Percentiles rank a stretch among this genome's conserved stretches.
These are phyloP conservation scores for Circaetus cinerascens DNA, from an alignment of 2,113 vertebrate genomes.

Conservation along the genomic window DNA sequence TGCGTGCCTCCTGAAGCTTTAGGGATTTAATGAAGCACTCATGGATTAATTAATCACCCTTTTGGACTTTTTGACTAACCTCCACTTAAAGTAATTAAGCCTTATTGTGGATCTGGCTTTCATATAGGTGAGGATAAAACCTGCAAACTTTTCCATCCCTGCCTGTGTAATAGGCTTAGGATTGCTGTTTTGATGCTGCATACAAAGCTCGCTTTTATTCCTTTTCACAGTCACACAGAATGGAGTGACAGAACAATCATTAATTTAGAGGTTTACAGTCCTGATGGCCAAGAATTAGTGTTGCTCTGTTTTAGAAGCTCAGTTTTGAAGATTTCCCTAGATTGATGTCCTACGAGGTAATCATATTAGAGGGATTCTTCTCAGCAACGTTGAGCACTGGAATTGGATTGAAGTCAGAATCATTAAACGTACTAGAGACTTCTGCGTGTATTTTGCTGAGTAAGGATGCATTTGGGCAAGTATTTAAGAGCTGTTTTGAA, in stretches of 20 bases:
- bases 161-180: not conserved
- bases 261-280: not conserved
- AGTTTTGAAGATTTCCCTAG: not conserved
- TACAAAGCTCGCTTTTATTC: not conserved
- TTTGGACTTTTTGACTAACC: not conserved
- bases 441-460: not conserved
- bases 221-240: not conserved
- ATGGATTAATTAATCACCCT: not conserved
- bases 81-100: slow-evolving; percentile 14
- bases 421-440: not conserved
- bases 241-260: not conserved
- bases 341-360: not conserved
- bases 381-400: fast-evolving
- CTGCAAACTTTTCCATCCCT: not conserved
- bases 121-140: not conserved
- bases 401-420: slow-evolving; percentile 6
- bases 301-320: not conserved
- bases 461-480: not conserved
- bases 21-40: not conserved
- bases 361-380: slow-evolving; percentile 15
- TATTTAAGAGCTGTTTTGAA: not conserved
- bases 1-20: not conserved
- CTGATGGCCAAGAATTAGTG: not conserved
- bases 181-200: not conserved
- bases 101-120: not conserved